These are phyloP conservation scores for Chionodraco myersi DNA, from an alignment of 2,113 vertebrate species.

Conservation along the genomic window DNA sequence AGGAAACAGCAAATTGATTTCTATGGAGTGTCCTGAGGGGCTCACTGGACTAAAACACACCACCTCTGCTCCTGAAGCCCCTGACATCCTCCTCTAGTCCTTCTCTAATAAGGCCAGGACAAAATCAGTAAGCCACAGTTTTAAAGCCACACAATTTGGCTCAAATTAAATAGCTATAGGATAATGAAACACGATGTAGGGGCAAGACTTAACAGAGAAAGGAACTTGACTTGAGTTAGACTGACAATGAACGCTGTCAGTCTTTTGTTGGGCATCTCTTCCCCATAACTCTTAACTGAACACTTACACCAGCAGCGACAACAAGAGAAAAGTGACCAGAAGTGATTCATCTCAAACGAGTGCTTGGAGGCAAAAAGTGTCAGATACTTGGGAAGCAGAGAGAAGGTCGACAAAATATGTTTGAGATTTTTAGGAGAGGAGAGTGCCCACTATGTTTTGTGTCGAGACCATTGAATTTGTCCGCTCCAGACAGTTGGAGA, in stretches of 20 bases:
- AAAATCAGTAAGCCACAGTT: background rate
- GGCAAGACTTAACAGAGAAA: too few species aligned
- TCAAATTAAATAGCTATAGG: background rate
- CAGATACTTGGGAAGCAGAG: slow-evolving; percentile 3
- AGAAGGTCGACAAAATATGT: background rate
- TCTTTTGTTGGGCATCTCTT: background rate
- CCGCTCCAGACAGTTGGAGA: too few species aligned
- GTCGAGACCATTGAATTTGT: too few species aligned
- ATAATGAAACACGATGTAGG: background rate
- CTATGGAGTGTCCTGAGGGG: slow-evolving; percentile 46
- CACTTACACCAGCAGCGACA: background rate
- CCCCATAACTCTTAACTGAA: background rate
- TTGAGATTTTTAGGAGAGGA: background rate
- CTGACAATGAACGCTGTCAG: background rate
- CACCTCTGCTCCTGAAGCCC: slow-evolving; percentile 10
- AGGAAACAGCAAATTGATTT: slow-evolving; percentile 70
- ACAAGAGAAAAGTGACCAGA: slow-evolving; percentile 21
- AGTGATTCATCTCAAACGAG: slow-evolving; percentile 28
- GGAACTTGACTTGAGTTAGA: background rate
- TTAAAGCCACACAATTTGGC: background rate
- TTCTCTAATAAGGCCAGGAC: background rate
- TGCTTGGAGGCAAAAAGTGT: background rate
- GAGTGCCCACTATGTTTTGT: background rate
- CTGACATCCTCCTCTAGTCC: background rate
- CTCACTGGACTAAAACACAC: slow-evolving; percentile 33